phyloP scores from a whole-genome alignment of 2,797 vertebrate species.

The Ceryle rudis region DNA sequence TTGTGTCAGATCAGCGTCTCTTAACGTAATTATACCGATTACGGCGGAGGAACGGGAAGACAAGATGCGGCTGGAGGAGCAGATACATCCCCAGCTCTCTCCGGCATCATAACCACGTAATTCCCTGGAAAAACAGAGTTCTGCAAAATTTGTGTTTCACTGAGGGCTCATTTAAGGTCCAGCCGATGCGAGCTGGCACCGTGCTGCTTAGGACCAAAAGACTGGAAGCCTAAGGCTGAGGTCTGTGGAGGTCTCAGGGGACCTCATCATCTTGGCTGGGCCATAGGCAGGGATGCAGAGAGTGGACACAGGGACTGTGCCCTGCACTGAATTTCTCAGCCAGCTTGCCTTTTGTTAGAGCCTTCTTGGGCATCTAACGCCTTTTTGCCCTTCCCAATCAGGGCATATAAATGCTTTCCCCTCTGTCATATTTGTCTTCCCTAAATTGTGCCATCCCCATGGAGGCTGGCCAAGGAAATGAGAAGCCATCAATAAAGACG shows the following conservation, averaged over 20 bases:
- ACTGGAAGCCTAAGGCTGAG: background rate
- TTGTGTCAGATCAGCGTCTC: slow-evolving; percentile 20
- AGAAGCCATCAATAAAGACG: slow-evolving; percentile 44
- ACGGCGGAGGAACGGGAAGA: background rate
- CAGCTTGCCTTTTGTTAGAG: background rate
- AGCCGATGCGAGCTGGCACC: rapidly evolving
- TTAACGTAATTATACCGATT: background rate
- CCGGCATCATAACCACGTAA: rapidly evolving
- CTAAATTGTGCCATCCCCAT: background rate
- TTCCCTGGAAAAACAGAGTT: background rate
- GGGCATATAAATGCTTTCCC: slow-evolving; percentile 29
- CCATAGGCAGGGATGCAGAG: background rate
- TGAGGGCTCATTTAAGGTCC: rapidly evolving
- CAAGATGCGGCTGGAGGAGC: background rate
- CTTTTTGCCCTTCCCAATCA: background rate
- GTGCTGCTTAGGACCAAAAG: background rate
- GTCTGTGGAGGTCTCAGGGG: rapidly evolving
- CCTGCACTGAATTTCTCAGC: background rate
- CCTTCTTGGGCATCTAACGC: background rate
- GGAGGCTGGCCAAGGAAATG: slow-evolving; percentile 28
- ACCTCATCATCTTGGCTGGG: background rate
- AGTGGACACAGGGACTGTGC: background rate
- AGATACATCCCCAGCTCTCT: background rate
- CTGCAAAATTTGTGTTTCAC: background rate
- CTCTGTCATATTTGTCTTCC: slow-evolving; percentile 18